A percentile compares a stretch with the other conserved stretches of the same genome.
phyloP scores from a whole-genome alignment of 2,797 vertebrate species.

The Neopelma chrysocephalum region DNA sequence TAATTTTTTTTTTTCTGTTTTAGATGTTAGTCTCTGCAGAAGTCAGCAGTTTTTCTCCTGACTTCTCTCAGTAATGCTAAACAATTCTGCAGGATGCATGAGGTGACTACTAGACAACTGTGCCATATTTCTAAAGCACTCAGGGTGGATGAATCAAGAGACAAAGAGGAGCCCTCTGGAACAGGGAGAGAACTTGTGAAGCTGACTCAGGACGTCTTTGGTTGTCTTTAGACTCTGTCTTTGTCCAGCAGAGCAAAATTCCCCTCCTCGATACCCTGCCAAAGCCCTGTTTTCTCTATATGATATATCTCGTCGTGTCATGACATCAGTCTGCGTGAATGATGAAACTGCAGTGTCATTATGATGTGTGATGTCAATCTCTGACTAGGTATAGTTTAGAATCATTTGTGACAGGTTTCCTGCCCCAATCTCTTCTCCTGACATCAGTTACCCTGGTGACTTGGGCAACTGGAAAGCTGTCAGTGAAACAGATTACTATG shows the following conservation, averaged over 20 bases:
- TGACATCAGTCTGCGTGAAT: not conserved
- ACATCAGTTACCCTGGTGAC: not conserved
- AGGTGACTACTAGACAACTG: not conserved
- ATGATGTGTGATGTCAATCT: not conserved
- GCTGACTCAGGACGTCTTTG: not conserved
- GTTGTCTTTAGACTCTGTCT: not conserved
- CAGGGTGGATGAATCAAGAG: not conserved
- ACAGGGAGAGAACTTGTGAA: not conserved
- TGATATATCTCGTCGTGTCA: not conserved
- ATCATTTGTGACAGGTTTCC: not conserved
- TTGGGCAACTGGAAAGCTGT: not conserved
- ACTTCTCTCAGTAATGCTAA: not conserved
- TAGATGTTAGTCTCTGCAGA: not conserved
- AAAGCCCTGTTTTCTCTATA: not conserved
- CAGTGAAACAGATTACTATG: not conserved
- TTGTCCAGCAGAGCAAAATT: not conserved
- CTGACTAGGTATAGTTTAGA: not conserved
- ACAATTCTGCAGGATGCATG: not conserved
- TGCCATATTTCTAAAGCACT: not conserved
- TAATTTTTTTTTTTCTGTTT: not conserved
- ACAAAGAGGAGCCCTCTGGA: conserved; percentile 21
- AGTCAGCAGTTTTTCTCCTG: not conserved
- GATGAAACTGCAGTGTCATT: not conserved
- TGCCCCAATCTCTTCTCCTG: not conserved
- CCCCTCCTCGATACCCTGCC: not conserved